Evolutionary conservation across 2,113 vertebrate species (phyloP).

Genomic region (Columbina picui): DNA sequence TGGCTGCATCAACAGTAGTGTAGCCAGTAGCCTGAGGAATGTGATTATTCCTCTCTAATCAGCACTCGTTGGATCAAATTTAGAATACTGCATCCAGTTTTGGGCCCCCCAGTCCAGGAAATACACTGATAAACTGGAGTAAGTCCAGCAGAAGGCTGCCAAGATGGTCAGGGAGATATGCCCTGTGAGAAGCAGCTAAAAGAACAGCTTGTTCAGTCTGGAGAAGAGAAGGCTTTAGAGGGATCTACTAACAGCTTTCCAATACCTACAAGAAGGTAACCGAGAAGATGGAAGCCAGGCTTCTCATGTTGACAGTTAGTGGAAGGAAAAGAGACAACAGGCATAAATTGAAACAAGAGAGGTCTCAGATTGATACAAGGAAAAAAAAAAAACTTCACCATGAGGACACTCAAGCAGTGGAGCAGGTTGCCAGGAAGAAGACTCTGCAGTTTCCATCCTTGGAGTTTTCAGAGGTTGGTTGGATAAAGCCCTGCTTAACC

Average conservation of each 20-base stretch:
- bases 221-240: neutral
- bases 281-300: neutral
- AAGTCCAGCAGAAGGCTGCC: conserved; percentile 16
- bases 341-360: neutral
- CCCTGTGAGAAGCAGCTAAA: neutral
- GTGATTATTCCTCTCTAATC: conserved; percentile 57
- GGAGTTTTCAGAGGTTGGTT: neutral
- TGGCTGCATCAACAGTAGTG: conserved; percentile 32
- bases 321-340: neutral
- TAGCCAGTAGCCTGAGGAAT: conserved; percentile 60
- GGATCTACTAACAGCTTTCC: neutral
- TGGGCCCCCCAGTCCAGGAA: neutral
- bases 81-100: conserved; percentile 36
- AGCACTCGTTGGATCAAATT: neutral
- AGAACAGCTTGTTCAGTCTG: conserved; percentile 29
- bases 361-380: neutral
- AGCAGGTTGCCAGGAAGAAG: neutral
- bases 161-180: conserved; percentile 23
- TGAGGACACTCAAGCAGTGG: neutral
- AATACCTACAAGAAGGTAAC: neutral
- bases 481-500: neutral
- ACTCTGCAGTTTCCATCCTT: neutral
- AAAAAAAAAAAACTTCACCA: neutral
- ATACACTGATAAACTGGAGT: conserved; percentile 32
- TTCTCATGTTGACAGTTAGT: neutral